These are phyloP conservation scores for Melangyna quadrimaculata DNA, from an alignment of 2,888 invertebrate species.

Conservation along the genomic window DNA sequence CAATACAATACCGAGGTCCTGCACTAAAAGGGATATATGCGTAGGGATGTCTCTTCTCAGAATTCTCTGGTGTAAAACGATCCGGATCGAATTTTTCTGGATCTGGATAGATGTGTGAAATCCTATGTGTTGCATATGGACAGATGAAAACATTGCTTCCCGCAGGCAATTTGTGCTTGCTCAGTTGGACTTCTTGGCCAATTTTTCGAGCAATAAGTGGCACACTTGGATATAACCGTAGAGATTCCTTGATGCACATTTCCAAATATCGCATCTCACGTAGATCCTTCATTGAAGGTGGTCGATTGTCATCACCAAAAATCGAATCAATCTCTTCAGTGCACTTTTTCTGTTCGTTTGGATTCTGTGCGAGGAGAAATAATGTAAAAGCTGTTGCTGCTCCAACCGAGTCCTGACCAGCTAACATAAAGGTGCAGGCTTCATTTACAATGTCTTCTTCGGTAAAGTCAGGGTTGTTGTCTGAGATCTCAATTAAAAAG, in stretches of 20 bases:
- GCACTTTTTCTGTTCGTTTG: conserved; percentile 81
- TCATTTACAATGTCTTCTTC: conserved; percentile 84
- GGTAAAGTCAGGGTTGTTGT: conserved; percentile 82
- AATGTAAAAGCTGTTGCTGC: conserved; percentile 83
- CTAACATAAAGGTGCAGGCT: conserved; percentile 85
- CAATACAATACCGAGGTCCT: conserved; percentile 83
- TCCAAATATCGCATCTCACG: conserved; percentile 86
- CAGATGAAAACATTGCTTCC: conserved; percentile 83
- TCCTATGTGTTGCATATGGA: conserved; percentile 83
- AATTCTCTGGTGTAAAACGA: conserved; percentile 82
- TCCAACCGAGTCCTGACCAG: conserved; percentile 85
- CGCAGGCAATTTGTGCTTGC: conserved; percentile 82
- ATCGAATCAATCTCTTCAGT: conserved; percentile 81
- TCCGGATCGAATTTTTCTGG: conserved; percentile 84
- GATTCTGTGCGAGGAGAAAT: conserved; percentile 83
- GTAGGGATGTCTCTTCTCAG: conserved; percentile 82
- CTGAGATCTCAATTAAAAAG: conserved; percentile 82
- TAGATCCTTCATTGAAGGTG: conserved; percentile 83
- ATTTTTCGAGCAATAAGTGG: conserved; percentile 79
- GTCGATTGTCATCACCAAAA: conserved; percentile 80
- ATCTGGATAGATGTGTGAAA: conserved; percentile 83
- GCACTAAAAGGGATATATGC: conserved; percentile 84
- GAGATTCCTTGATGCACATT: conserved; percentile 86
- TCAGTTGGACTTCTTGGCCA: conserved; percentile 80
- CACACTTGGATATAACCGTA: conserved; percentile 82